Evolutionary conservation across 2,888 invertebrate species (phyloP).

Genomic region (Meghimatium bilineatum): DNA sequence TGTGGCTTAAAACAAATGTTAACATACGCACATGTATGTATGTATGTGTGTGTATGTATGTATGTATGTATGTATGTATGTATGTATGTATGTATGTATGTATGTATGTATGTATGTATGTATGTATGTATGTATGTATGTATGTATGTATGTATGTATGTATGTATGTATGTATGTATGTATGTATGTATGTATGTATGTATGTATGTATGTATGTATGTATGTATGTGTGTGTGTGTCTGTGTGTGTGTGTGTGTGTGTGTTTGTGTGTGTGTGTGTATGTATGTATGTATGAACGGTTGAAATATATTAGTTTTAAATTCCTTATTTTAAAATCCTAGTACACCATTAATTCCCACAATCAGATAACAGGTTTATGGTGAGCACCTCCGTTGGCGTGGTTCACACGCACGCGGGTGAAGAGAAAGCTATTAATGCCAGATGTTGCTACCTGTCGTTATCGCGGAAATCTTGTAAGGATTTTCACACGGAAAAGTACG

Average conservation of each 20-base stretch:
- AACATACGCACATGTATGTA: not conserved
- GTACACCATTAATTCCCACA: no score
- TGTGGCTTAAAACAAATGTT: no score
- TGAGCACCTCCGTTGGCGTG: no score
- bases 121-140: not conserved
- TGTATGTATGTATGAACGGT: not conserved
- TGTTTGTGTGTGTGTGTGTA: not conserved
- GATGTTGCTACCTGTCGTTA: no score
- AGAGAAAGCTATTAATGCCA: no score
- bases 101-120: not conserved
- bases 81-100: conserved; percentile 24
- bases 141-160: not conserved
- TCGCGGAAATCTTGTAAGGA: no score
- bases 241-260: not conserved
- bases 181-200: not conserved
- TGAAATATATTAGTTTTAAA: no score
- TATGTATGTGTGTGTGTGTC: not conserved
- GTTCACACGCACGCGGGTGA: no score
- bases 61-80: not conserved
- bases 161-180: not conserved
- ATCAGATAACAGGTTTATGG: no score
- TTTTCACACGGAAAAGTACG: no score
- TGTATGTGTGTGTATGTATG: not conserved
- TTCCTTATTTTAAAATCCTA: no score
- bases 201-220: not conserved